Percentiles rank a stretch among this genome's conserved stretches.
These are phyloP conservation scores for Calameuta filiformis DNA, from an alignment of 2,888 invertebrate species.

Conservation along the genomic window DNA sequence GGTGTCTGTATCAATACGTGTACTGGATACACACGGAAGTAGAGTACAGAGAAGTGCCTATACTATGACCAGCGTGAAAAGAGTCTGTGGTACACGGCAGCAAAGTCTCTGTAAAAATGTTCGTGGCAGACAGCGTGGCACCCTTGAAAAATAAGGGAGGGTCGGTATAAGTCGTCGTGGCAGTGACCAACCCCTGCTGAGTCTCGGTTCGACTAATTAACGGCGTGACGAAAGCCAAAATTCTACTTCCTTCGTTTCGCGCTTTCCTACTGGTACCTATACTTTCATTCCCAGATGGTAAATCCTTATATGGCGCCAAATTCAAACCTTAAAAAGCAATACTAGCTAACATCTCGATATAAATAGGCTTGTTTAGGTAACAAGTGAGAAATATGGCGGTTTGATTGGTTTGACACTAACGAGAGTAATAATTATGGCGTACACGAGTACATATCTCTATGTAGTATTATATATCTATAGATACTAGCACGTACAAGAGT, in stretches of 20 bases:
- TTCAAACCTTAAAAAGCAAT: background rate
- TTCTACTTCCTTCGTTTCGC: constrained; percentile 42
- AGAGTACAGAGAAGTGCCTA: background rate
- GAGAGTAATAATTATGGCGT: background rate
- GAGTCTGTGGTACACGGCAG: background rate
- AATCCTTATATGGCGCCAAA: constrained; percentile 20
- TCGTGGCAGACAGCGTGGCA: constrained; percentile 50
- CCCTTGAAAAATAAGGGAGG: constrained; percentile 17
- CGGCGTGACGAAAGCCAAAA: constrained; percentile 54
- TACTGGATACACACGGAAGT: background rate
- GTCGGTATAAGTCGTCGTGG: background rate
- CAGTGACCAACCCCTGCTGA: constrained; percentile 27
- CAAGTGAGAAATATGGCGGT: background rate
- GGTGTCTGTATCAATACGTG: background rate
- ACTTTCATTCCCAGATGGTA: constrained; percentile 17
- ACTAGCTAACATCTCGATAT: background rate
- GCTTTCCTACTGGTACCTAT: background rate
- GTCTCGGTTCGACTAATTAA: constrained; percentile 51
- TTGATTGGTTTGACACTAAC: background rate
- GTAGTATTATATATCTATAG: background rate
- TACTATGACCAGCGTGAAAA: background rate
- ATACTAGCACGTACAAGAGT: constrained; percentile 27
- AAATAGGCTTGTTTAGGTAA: background rate
- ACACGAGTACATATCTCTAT: background rate
- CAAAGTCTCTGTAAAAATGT: background rate